Conservation (phyloP, 2,797 vertebrate genomes). For the Thunnus albacares region DNA sequence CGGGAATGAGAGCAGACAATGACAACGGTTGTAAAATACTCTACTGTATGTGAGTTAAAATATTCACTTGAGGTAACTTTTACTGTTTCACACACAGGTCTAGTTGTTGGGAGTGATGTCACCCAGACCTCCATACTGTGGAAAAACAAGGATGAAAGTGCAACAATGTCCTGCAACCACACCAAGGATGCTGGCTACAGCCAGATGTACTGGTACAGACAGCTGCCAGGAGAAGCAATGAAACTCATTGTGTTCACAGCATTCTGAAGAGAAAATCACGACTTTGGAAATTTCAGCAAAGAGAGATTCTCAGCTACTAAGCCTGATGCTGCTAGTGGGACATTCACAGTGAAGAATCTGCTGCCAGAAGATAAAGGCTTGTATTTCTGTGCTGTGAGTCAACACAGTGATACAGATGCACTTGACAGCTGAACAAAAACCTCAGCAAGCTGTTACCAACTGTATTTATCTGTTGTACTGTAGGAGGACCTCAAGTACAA, state of each 20-base stretch:
- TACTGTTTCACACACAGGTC: neutral
- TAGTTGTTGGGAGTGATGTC: slow-evolving; percentile 7
- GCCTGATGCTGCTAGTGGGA: slow-evolving; percentile 20
- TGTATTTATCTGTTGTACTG: no score
- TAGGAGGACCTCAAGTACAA: no score
- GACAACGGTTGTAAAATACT: no score
- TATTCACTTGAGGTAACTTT: no score
- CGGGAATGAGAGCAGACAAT: no score
- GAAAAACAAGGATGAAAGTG: neutral
- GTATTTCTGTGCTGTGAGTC: slow-evolving; percentile 69
- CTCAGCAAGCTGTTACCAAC: neutral
- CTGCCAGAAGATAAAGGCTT: slow-evolving; percentile 43
- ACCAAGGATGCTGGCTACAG: rapidly evolving
- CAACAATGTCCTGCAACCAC: slow-evolving; percentile 37
- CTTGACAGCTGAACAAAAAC: no score
- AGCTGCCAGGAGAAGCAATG: neutral
- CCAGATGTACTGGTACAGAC: slow-evolving; percentile 70
- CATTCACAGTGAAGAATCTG: slow-evolving; percentile 52
- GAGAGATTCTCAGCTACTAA: slow-evolving; percentile 52
- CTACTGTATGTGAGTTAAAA: no score
- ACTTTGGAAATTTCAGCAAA: slow-evolving; percentile 35
- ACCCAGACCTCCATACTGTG: slow-evolving; percentile 11
- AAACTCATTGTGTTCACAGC: neutral
- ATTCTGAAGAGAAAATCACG: neutral
- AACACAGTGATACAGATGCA: slow-evolving; percentile 35